Percentiles rank a stretch among this genome's conserved stretches.
phyloP scores from a whole-genome alignment of 1,140 invertebrate species.

The Drusus annulatus region DNA sequence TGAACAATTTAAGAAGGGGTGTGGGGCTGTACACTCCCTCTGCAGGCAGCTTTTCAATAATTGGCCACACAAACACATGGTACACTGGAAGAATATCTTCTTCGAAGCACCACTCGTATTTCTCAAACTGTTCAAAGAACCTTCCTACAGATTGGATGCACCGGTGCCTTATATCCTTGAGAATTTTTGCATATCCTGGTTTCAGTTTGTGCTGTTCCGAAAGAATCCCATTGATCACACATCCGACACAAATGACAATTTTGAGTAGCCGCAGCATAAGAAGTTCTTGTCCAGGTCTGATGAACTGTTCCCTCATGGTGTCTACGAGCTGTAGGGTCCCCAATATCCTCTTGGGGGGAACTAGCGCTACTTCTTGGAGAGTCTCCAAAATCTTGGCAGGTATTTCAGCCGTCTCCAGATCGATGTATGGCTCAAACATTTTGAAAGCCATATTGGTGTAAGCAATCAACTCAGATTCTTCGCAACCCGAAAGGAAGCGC shows the following conservation, averaged over 20 bases:
- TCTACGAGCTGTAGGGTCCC: conserved; percentile 85
- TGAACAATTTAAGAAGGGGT: conserved; percentile 83
- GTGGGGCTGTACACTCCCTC: conserved; percentile 91
- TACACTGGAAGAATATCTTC: conserved; percentile 84
- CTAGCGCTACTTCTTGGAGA: conserved; percentile 75
- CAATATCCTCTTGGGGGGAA: conserved; percentile 81
- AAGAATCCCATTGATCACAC: conserved; percentile 76
- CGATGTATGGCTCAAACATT: conserved; percentile 77
- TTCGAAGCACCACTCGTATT: conserved; percentile 78
- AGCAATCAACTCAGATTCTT: conserved; percentile 81
- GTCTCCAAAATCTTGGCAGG: conserved; percentile 66
- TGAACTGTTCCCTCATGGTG: conserved; percentile 89
- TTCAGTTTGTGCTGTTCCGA: conserved; percentile 72
- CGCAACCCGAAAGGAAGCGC: conserved; percentile 87
- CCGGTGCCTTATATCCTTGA: conserved; percentile 79
- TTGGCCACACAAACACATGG: conserved; percentile 85
- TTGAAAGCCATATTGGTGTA: conserved; percentile 91
- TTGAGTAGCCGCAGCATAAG: conserved; percentile 81
- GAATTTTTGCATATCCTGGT: conserved; percentile 74
- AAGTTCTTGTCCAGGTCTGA: conserved; percentile 78
- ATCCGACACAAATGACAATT: conserved; percentile 80
- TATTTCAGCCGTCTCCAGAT: conserved; percentile 68
- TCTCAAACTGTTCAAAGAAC: conserved; percentile 87
- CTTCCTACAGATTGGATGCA: conserved; percentile 76
- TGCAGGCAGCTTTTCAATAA: conserved; percentile 80